Evolutionary conservation across 2,797 vertebrate genomes (phyloP), one percentile per base, ranked within the genome.

Genomic region (Poeciliopsis paucimaculata): DNA sequence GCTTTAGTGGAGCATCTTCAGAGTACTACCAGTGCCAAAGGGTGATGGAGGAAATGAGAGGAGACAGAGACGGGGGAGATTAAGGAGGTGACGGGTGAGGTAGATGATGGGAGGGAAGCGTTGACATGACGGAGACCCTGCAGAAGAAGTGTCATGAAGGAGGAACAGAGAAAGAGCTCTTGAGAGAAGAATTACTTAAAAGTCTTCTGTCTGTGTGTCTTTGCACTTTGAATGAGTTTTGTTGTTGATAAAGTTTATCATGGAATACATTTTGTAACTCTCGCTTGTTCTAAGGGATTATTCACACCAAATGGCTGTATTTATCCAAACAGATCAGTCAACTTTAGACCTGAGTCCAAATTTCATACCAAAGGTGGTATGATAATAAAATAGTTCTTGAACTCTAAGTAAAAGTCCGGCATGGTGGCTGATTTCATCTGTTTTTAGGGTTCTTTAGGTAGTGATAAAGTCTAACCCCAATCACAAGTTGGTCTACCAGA

Each of bases 81-180:
- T 86, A 90, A 88, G 87, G 86, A 89, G 90, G 91, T 92, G 89
- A 93, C 11, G 76, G 79, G 84, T 89, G 89, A 88, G 84, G 75
- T 57, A 82, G 84, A 28, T 89, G 93, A 93, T 89, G 90, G 84
- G 79, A 86, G 84, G 89, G 82, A 91, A 90, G 90, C 13, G 79
- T 86, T 87, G 89, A 77, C 75, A 78, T 9, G 77, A 78, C 76
- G 88, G 84, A 86, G 84, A 84, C 23, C 76, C 73, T 77, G 92
- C 83, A 87, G 89, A 91, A 77, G 84, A 77, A 81, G 82, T 86
- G 89, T 74, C 49, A 76, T 91, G 87, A 89, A 88, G 90, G 88
- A 93, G 88, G 79, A 83, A 91, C 80, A 81, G 74, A 75, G 85
- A 82, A 86, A 90, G 91, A 71, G 91, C 92, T 88, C 93, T 94